These are phyloP conservation scores for Zaprionus tsacasi DNA, from an alignment of 1,140 invertebrate species.

Conservation along the genomic window DNA sequence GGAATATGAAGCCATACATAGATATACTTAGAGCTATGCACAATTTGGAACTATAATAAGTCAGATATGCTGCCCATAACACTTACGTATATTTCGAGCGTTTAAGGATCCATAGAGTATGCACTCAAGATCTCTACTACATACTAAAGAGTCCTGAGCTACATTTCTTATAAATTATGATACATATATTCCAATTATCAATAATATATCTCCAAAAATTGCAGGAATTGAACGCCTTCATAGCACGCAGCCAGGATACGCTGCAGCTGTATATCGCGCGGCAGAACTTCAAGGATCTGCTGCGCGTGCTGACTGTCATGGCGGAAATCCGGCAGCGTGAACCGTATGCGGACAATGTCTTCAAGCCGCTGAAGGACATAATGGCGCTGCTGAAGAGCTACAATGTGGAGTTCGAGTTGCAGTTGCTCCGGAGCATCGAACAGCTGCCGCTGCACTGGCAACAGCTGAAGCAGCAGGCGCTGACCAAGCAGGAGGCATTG, in stretches of 20 bases:
- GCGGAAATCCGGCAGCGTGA: constrained; percentile 87
- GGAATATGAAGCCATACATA: too few relatives aligned
- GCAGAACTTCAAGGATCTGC: constrained; percentile 87
- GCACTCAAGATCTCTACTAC: too few relatives aligned
- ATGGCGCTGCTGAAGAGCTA: constrained; percentile 91
- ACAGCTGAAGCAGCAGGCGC: constrained; percentile 92
- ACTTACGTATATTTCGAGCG: too few relatives aligned
- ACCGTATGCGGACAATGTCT: constrained; percentile 89
- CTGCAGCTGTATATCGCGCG: constrained; percentile 86
- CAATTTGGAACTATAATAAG: too few relatives aligned
- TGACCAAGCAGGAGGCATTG: constrained; percentile 93
- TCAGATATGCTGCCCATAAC: too few relatives aligned
- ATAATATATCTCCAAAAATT: background rate
- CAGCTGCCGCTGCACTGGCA: constrained; percentile 95
- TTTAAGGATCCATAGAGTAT: too few relatives aligned
- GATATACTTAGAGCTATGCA: too few relatives aligned
- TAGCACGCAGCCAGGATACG: constrained; percentile 86
- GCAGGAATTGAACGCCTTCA: constrained; percentile 86
- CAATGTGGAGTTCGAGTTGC: constrained; percentile 88
- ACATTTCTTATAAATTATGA: too few relatives aligned
- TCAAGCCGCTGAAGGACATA: constrained; percentile 92
- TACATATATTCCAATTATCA: too few relatives aligned
- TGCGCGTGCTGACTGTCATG: constrained; percentile 85
- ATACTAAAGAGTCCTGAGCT: too few relatives aligned
- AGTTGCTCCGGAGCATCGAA: constrained; percentile 85